Conservation (phyloP, 2,888 invertebrate genomes). For the Pimpla rufipes region DNA sequence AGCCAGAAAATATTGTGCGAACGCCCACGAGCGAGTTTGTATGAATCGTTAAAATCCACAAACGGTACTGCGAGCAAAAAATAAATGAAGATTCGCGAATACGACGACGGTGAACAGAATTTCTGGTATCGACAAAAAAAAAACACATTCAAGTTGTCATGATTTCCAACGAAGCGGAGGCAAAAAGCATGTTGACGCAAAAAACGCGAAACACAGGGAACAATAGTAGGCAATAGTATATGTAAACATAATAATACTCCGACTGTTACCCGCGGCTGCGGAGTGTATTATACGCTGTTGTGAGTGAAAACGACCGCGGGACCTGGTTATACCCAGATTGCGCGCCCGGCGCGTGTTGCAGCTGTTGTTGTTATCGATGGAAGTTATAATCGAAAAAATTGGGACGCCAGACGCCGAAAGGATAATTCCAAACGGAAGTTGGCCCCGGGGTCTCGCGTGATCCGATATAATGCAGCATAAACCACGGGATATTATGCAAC, state of each 20-base stretch:
- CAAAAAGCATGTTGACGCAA: neutral
- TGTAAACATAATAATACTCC: neutral
- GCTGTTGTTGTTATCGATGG: slow-evolving; percentile 23
- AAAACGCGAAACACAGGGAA: neutral
- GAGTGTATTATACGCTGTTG: neutral
- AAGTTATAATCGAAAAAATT: slow-evolving; percentile 14
- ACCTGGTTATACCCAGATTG: slow-evolving; percentile 33
- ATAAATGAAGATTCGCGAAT: neutral
- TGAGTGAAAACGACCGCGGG: slow-evolving; percentile 41
- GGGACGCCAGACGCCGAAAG: neutral
- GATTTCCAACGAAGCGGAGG: neutral
- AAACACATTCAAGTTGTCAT: neutral
- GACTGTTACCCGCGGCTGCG: neutral
- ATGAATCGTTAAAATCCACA: slow-evolving; percentile 2
- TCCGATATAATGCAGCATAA: neutral
- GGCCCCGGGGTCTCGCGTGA: neutral
- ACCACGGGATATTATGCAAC: neutral
- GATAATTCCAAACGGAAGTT: slow-evolving; percentile 8
- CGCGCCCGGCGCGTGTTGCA: slow-evolving; percentile 33
- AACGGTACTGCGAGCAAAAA: neutral
- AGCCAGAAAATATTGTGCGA: neutral
- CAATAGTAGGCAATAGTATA: neutral
- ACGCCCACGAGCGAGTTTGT: neutral
- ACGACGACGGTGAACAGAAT: neutral
- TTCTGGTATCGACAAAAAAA: neutral